These are phyloP conservation scores for Tineola bisselliella DNA, from an alignment of 2,888 invertebrate genomes.

Conservation along the genomic window DNA sequence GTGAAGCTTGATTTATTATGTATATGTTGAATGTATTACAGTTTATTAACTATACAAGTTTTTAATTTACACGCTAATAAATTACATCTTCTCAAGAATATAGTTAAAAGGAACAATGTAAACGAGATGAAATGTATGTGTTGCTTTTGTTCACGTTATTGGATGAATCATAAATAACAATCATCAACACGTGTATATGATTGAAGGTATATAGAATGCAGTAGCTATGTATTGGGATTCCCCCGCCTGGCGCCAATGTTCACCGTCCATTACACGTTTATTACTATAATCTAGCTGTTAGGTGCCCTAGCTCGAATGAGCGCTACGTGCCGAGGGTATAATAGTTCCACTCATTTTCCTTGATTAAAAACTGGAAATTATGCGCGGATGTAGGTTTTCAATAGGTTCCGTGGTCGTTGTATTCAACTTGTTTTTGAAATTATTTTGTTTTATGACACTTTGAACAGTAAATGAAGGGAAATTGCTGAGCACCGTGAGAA, in stretches of 20 bases:
- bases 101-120: too few relatives aligned
- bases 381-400: neutral
- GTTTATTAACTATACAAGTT: too few relatives aligned
- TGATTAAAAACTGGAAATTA: slow-evolving; percentile 10
- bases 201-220: neutral
- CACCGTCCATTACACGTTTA: slow-evolving; percentile 12
- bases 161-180: neutral
- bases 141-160: neutral
- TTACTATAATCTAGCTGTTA: slow-evolving; percentile 13
- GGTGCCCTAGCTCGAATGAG: slow-evolving; percentile 6
- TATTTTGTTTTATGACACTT: too few relatives aligned
- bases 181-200: neutral
- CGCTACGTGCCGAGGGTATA: slow-evolving; percentile 1
- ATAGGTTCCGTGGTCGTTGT: neutral
- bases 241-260: slow-evolving; percentile 11
- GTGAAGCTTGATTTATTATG: neutral
- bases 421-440: neutral
- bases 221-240: slow-evolving; percentile 3
- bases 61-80: too few relatives aligned
- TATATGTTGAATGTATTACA: too few relatives aligned
- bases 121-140: neutral
- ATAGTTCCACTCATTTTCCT: slow-evolving; percentile 7
- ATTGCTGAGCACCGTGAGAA: too few relatives aligned
- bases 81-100: too few relatives aligned
- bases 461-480: too few relatives aligned